Percentiles rank a stretch among this genome's conserved stretches.
These are phyloP conservation scores for Dynastes grantii DNA, from an alignment of 2,888 invertebrate species.

Conservation along the genomic window DNA sequence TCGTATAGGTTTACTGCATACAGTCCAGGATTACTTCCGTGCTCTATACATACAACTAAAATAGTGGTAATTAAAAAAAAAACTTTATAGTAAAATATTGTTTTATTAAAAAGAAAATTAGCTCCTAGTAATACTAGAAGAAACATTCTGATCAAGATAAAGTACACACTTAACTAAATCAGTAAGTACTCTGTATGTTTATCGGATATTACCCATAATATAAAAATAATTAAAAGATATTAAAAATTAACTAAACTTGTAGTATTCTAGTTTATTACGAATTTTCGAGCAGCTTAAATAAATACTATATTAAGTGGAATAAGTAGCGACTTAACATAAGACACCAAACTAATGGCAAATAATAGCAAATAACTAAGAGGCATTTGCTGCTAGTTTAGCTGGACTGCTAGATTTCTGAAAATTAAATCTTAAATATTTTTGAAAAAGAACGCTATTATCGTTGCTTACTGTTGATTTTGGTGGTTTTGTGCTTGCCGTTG, in stretches of 20 bases:
- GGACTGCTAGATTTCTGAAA: conserved; percentile 2
- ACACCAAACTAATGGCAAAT: not conserved
- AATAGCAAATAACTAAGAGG: not conserved
- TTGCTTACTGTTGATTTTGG: not conserved
- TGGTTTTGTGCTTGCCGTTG: not conserved
- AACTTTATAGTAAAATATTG: no score
- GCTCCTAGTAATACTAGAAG: no score
- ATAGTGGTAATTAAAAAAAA: no score
- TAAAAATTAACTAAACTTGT: not conserved
- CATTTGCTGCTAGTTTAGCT: not conserved
- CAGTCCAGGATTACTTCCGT: no score
- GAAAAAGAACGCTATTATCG: not conserved
- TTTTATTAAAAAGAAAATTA: no score
- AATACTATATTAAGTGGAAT: not conserved
- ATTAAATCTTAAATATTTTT: not conserved
- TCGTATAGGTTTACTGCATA: no score
- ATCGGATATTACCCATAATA: no score
- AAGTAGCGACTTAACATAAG: not conserved
- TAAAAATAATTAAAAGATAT: no score
- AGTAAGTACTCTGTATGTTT: no score
- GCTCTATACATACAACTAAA: no score
- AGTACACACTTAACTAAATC: no score
- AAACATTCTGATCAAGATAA: no score
- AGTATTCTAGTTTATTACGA: not conserved
- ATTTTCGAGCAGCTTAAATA: not conserved